phyloP scores from a whole-genome alignment of 2,797 vertebrate species.

The Phoeniculus purpureus region DNA sequence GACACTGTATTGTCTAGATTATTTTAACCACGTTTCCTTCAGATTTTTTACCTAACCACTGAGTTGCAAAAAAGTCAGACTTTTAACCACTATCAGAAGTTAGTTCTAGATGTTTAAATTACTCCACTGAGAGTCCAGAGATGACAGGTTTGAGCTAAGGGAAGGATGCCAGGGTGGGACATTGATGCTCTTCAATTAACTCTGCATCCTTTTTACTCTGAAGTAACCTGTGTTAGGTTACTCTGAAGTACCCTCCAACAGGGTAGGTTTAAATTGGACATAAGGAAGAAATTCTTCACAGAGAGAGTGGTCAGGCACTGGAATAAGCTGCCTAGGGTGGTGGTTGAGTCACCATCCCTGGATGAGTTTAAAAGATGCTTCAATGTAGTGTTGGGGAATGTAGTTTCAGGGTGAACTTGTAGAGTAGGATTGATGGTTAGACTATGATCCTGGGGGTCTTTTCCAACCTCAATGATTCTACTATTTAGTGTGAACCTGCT shows the following conservation, averaged over 20 bases:
- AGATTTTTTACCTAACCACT: background rate
- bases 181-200: background rate
- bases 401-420: too few species aligned
- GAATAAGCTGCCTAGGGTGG: too few species aligned
- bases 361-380: too few species aligned
- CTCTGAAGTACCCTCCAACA: too few species aligned
- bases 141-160: background rate
- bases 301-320: too few species aligned
- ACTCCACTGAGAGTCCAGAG: background rate
- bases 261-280: too few species aligned
- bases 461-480: too few species aligned
- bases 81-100: background rate
- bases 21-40: background rate
- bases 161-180: background rate
- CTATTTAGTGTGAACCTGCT: background rate
- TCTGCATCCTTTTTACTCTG: background rate
- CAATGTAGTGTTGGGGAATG: too few species aligned
- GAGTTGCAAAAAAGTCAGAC: background rate
- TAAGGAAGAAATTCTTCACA: too few species aligned
- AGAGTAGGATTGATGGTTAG: too few species aligned
- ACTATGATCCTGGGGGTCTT: too few species aligned
- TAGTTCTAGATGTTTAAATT: background rate
- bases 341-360: too few species aligned
- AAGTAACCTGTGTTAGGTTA: background rate
- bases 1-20: background rate